Base-by-base conservation (phyloP, 1,140 invertebrate genomes). In the Nasonia longicornis region DNA sequence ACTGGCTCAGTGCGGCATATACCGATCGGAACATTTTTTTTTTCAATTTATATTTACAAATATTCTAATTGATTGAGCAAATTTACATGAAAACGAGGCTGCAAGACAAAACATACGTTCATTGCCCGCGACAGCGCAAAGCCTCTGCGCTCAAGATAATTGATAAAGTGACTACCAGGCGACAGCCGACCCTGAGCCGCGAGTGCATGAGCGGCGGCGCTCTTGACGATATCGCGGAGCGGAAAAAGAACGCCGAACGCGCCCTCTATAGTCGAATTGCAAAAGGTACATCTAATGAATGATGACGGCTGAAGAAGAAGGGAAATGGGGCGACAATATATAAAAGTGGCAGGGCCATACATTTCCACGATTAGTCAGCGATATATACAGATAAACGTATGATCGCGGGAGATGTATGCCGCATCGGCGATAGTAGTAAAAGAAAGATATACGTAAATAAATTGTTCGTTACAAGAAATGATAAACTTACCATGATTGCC, bases 401-500 rank as follows among this genome's bases (percentile, higher is more conserved):
- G 14, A 48, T 14, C 45, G 45, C 45, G 42, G 12, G 48, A 52
- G n/a, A 58, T 52, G 11, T 52, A 29, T 14, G 42, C 10, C 45
- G 22, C n/a, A 6, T 75, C 29, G 4, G 38, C 72, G 45, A 48
- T 75, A 42, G 38, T 8, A 10, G 67, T 16, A 80, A 58, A 75
- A 80, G 70, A 63, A 76, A 26, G 58, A 70, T 63, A 81, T 73
- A 80, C 14, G 45, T 48, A 48, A 16, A 48, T 11, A 48, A 48
- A 48, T 48, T 48, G 45, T 31, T 67, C 71, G 76, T 76, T 75
- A 70, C 72, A 80, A 67, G 12, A 38, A 80, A 75, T 77, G 69
- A 77, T 81, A 81, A 81, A 81, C 80, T 81, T 75, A 81, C 80
- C 80, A 81, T 81, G 38, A 16, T 77, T 81, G 74, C 69, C 48